These are phyloP conservation scores for Nipponia nippon DNA, from an alignment of 2,113 vertebrate genomes.

Conservation along the genomic window DNA sequence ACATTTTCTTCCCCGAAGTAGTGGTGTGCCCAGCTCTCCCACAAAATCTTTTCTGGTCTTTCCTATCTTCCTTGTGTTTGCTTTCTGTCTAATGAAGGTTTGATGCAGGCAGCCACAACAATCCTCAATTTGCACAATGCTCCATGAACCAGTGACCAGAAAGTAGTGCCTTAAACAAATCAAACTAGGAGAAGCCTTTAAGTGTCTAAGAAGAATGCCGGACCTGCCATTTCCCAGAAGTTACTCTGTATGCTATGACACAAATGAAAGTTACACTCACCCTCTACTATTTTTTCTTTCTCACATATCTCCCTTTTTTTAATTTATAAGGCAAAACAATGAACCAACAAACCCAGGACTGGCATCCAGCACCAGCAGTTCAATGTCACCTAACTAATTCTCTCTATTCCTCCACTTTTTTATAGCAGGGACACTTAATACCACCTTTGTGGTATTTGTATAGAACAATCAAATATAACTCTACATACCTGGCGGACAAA, in stretches of 20 bases:
- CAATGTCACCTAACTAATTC: neutral
- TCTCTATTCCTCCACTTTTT: neutral
- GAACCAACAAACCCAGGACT: neutral
- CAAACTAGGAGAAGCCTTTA: neutral
- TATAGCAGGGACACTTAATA: neutral
- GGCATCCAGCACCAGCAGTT: neutral
- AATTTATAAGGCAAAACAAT: neutral
- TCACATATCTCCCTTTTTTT: accelerated
- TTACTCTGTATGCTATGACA: neutral
- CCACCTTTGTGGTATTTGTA: neutral
- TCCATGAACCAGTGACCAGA: neutral
- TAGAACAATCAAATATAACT: neutral
- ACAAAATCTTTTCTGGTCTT: neutral
- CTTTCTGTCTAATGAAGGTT: neutral
- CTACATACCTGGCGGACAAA: neutral
- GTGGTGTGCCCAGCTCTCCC: neutral
- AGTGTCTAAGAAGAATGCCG: neutral
- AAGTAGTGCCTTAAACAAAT: neutral
- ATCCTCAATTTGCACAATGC: neutral
- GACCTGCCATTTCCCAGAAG: neutral
- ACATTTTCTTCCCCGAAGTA: neutral
- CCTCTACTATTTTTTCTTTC: neutral
- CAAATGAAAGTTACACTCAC: neutral
- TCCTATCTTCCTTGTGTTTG: neutral
- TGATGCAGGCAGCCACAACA: neutral